phyloP scores from a whole-genome alignment of 1,140 invertebrate genomes.

The Listronotus oregonensis region DNA sequence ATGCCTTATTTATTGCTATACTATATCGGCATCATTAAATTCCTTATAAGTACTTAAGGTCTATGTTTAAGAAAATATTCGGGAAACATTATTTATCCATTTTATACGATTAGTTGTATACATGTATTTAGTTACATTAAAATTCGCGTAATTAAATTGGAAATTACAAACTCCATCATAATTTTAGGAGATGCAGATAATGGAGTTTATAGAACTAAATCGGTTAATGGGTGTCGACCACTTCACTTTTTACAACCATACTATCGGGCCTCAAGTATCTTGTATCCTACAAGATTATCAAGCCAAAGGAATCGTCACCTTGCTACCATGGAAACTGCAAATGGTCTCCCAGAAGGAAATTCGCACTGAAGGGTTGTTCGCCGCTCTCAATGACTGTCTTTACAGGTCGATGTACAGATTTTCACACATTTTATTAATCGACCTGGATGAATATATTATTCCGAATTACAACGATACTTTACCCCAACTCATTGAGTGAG shows the following conservation, averaged over 20 bases:
- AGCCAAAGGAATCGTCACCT: slow-evolving; percentile 68
- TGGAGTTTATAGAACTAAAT: slow-evolving; percentile 93
- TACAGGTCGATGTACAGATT: slow-evolving; percentile 86
- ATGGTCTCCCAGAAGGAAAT: slow-evolving; percentile 90
- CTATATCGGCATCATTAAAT: too few species aligned
- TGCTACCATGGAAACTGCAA: slow-evolving; percentile 88
- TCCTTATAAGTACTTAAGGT: too few species aligned
- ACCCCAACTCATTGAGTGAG: slow-evolving; percentile 66
- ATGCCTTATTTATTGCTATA: too few species aligned
- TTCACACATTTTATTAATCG: slow-evolving; percentile 82
- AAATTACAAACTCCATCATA: too few species aligned
- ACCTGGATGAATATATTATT: slow-evolving; percentile 90
- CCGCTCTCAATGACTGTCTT: slow-evolving; percentile 91
- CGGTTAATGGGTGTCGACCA: slow-evolving; percentile 82
- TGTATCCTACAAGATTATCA: slow-evolving; percentile 67
- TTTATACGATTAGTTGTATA: too few species aligned
- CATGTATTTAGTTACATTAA: too few species aligned
- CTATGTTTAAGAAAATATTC: too few species aligned
- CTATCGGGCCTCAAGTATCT: slow-evolving; percentile 75
- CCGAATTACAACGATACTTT: slow-evolving; percentile 77
- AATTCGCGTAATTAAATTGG: too few species aligned
- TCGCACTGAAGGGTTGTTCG: slow-evolving; percentile 89
- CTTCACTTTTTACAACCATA: slow-evolving; percentile 93
- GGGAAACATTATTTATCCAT: too few species aligned
- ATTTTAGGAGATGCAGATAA: slow-evolving; percentile 74